These are phyloP conservation scores for Mormyrops boulengeri DNA, from an alignment of 2,797 vertebrate species.

Conservation along the genomic window DNA sequence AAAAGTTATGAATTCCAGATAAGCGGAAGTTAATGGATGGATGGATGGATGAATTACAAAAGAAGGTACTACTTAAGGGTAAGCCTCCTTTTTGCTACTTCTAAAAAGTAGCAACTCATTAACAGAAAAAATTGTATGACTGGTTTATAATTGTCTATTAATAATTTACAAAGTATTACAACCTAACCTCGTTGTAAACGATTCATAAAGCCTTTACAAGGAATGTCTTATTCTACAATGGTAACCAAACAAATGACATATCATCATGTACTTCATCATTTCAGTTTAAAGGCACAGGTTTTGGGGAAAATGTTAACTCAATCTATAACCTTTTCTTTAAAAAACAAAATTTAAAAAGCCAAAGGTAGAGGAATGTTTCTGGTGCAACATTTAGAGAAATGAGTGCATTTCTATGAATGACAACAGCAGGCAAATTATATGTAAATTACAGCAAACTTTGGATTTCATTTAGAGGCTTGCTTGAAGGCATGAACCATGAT, in stretches of 20 bases:
- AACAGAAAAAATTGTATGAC: neutral
- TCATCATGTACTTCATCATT: neutral
- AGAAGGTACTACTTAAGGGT: neutral
- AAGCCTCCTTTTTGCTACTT: neutral
- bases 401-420: neutral
- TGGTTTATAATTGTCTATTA: neutral
- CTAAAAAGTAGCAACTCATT: neutral
- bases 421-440: neutral
- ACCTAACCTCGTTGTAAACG: neutral
- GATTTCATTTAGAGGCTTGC: neutral
- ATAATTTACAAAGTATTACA: neutral
- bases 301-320: neutral
- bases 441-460: neutral
- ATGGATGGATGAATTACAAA: neutral
- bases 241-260: neutral
- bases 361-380: neutral
- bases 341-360: neutral
- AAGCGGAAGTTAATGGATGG: too few relatives aligned
- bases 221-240: neutral
- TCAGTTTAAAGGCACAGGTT: neutral
- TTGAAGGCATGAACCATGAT: neutral
- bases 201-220: neutral
- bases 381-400: neutral
- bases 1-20: neutral
- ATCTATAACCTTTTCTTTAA: neutral